phyloP scores from a whole-genome alignment of 2,797 vertebrate genomes.

The Tarsius wallacei region DNA sequence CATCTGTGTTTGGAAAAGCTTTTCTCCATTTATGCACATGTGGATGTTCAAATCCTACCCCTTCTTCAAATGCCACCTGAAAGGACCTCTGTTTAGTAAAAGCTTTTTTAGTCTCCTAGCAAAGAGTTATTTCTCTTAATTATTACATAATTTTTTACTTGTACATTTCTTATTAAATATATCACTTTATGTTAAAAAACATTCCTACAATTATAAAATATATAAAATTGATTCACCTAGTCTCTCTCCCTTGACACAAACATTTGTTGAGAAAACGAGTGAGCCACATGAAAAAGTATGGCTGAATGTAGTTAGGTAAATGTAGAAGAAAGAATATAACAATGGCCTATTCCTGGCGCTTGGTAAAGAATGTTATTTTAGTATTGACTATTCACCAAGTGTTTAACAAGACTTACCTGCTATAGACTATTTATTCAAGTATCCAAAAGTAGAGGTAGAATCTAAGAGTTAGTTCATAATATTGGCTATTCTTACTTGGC shows the following conservation, averaged over 20 bases:
- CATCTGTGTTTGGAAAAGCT: neutral
- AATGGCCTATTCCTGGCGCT: neutral
- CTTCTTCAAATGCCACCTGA: slow-evolving; percentile 50
- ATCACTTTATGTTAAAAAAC: slow-evolving; percentile 24
- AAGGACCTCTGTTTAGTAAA: slow-evolving; percentile 32
- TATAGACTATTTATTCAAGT: neutral
- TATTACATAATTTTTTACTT: slow-evolving; percentile 55
- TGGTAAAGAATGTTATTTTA: neutral
- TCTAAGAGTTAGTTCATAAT: neutral
- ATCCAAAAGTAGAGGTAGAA: neutral
- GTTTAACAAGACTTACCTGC: slow-evolving; percentile 7
- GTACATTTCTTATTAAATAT: neutral
- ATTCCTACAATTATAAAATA: neutral
- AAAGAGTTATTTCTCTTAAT: neutral
- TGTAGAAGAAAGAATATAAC: neutral
- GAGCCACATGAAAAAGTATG: neutral
- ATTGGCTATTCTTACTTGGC: slow-evolving; percentile 2
- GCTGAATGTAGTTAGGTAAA: neutral
- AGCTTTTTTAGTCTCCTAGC: neutral
- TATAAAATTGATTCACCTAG: neutral
- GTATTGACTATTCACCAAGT: neutral
- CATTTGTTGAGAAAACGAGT: neutral
- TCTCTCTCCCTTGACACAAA: neutral
- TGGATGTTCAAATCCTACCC: slow-evolving; percentile 3
- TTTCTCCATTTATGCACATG: neutral